Conservation (phyloP, 2,888 invertebrate species). For the Phyto melanocephala region DNA sequence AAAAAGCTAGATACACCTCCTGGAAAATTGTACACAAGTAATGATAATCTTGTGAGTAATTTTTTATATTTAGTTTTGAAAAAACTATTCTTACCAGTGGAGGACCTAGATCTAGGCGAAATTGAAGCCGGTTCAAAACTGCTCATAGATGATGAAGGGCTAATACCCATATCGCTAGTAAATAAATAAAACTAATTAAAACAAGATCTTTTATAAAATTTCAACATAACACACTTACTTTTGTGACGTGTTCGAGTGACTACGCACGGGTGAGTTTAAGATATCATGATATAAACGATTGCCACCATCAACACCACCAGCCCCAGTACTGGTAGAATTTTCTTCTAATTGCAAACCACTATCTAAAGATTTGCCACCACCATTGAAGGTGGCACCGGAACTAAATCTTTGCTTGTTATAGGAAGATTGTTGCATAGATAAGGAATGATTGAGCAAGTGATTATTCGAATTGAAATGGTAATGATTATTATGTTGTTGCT, state of each 20-base stretch:
- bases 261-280: slow-evolving; percentile 72
- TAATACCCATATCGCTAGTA: slow-evolving; percentile 73
- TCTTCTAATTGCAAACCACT: slow-evolving; percentile 72
- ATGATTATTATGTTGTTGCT: slow-evolving; percentile 71
- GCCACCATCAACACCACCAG: slow-evolving; percentile 2
- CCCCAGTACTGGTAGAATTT: slow-evolving; percentile 50
- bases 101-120: slow-evolving; percentile 74
- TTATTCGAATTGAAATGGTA: slow-evolving; percentile 76
- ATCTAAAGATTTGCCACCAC: slow-evolving; percentile 74
- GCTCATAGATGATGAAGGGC: slow-evolving; percentile 77
- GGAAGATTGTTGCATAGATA: slow-evolving; percentile 74
- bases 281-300: slow-evolving; percentile 69
- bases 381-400: slow-evolving; percentile 68
- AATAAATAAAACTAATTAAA: background rate
- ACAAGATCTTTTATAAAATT: no score
- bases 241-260: slow-evolving; percentile 68
- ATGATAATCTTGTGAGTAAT: no score
- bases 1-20: slow-evolving; percentile 69
- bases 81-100: slow-evolving; percentile 67
- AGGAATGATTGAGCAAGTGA: slow-evolving; percentile 74
- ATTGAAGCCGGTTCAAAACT: slow-evolving; percentile 76
- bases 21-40: background rate
- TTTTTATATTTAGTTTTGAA: slow-evolving; percentile 1
- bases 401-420: slow-evolving; percentile 73
- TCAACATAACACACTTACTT: slow-evolving; percentile 66